These are phyloP conservation scores for Anarhynchus alexandrinus DNA, from an alignment of 2,113 vertebrate genomes.

Conservation along the genomic window DNA sequence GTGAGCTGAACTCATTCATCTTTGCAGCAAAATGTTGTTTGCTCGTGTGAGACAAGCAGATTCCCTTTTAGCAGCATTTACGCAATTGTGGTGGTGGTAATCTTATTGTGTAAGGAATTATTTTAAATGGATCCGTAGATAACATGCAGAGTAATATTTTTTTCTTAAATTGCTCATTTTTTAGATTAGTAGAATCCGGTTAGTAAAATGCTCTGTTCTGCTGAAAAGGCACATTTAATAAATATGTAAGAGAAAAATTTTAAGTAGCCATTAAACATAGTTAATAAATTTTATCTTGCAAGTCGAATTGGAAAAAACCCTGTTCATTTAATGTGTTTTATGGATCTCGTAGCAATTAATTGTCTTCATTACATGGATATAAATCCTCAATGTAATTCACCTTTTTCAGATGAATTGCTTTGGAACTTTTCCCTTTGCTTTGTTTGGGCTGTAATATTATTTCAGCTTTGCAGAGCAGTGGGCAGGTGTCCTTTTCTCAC, in stretches of 20 bases:
- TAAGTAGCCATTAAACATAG: slow-evolving; percentile 54
- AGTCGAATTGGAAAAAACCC: slow-evolving; percentile 31
- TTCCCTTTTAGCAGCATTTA: not conserved
- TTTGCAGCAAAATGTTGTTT: not conserved
- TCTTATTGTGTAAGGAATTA: not conserved
- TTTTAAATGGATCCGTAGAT: not conserved
- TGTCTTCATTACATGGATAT: slow-evolving; percentile 46
- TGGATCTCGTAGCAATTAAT: slow-evolving; percentile 64
- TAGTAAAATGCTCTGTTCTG: not conserved
- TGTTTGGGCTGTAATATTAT: slow-evolving; percentile 4
- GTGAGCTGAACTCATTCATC: not conserved
- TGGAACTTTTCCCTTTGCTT: slow-evolving; percentile 8
- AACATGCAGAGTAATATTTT: not conserved
- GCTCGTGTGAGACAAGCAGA: not conserved
- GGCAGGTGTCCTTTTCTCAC: not conserved
- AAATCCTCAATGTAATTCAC: slow-evolving; percentile 38
- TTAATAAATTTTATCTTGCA: slow-evolving; percentile 61
- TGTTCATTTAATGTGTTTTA: slow-evolving; percentile 60
- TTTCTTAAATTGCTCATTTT: not conserved
- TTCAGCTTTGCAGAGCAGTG: not conserved
- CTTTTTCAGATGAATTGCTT: not conserved
- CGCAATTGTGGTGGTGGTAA: not conserved
- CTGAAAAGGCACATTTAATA: slow-evolving; percentile 47
- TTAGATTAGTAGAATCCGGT: not conserved
- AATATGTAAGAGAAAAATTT: slow-evolving; percentile 49